Percentiles rank a stretch among this genome's conserved stretches.
phyloP scores from a whole-genome alignment of 2,113 vertebrate genomes.

The Actenoides hombroni region DNA sequence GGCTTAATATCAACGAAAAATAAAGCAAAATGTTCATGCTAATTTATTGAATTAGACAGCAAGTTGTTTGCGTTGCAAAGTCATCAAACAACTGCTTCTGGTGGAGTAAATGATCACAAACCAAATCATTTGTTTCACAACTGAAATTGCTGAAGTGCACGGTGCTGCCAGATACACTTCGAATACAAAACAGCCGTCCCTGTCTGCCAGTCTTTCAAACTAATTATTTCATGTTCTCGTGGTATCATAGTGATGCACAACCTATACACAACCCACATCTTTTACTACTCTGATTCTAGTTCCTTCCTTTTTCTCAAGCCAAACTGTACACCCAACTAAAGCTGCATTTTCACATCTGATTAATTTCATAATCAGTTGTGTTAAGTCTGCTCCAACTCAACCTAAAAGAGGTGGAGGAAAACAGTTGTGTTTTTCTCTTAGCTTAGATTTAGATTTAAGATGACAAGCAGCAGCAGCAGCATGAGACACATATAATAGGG shows the following conservation, averaged over 20 bases:
- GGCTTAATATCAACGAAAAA: neutral
- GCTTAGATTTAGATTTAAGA: slow-evolving; percentile 21
- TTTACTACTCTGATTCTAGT: neutral
- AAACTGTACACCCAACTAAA: neutral
- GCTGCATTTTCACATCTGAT: slow-evolving; percentile 28
- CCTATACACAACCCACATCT: neutral
- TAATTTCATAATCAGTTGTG: slow-evolving; percentile 5
- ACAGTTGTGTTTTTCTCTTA: slow-evolving; percentile 1
- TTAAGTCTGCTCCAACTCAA: neutral
- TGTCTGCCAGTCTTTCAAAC: neutral
- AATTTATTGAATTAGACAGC: neutral
- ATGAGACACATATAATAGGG: slow-evolving; percentile 3
- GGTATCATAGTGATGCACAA: neutral
- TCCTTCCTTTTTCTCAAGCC: neutral
- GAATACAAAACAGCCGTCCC: neutral
- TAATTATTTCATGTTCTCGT: neutral
- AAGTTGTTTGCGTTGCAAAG: neutral
- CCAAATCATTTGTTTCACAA: neutral
- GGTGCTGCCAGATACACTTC: neutral
- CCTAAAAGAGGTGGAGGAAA: neutral
- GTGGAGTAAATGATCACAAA: neutral
- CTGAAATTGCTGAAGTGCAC: neutral
- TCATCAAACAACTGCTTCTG: neutral
- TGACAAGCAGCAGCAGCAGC: slow-evolving; percentile 8
- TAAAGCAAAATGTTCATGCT: neutral